Evolutionary conservation across 2,113 vertebrate genomes (phyloP).

Genomic region (Synchiropus splendidus): DNA sequence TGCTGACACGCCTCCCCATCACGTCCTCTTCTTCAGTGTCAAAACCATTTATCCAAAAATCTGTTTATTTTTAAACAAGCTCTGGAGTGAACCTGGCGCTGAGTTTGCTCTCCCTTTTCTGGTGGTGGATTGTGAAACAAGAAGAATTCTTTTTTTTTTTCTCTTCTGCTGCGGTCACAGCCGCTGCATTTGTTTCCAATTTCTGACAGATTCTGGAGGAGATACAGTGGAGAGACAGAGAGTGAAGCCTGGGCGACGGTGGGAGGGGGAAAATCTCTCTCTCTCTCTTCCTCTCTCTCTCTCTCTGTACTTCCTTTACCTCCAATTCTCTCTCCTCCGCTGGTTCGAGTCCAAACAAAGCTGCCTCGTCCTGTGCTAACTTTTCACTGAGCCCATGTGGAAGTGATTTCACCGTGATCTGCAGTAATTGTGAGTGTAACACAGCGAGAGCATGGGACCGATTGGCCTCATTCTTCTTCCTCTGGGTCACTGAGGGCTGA

Average conservation of each 20-base stretch:
- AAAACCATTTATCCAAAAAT: too few species aligned
- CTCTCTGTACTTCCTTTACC: conserved; percentile 31
- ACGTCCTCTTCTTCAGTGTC: not conserved
- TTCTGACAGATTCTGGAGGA: conserved; percentile 54
- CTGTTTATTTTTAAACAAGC: conserved; percentile 4
- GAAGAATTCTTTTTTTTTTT: conserved; percentile 64
- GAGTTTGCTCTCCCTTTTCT: conserved; percentile 49
- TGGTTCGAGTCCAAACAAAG: conserved; percentile 80
- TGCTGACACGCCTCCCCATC: too few species aligned
- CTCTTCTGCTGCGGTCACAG: conserved; percentile 47
- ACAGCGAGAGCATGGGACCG: conserved; percentile 90
- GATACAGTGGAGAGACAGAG: conserved; percentile 45
- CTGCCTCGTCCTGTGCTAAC: conserved; percentile 89
- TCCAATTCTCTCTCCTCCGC: conserved; percentile 22
- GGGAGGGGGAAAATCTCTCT: conserved; percentile 50
- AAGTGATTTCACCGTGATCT: conserved; percentile 94
- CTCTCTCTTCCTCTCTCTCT: conserved; percentile 9
- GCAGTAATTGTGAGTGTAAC: conserved; percentile 94
- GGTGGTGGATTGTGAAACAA: conserved; percentile 58
- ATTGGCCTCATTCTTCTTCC: conserved; percentile 73
- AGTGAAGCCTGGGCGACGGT: conserved; percentile 39
- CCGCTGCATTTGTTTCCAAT: conserved; percentile 65
- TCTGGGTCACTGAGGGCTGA: conserved; percentile 58
- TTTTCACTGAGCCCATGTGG: conserved; percentile 95
- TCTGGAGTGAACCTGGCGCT: conserved; percentile 22